Evolutionary conservation across 1,140 invertebrate species (phyloP), one percentile per base, ranked within the genome.

Genomic region (Rhopalosiphum padi): DNA sequence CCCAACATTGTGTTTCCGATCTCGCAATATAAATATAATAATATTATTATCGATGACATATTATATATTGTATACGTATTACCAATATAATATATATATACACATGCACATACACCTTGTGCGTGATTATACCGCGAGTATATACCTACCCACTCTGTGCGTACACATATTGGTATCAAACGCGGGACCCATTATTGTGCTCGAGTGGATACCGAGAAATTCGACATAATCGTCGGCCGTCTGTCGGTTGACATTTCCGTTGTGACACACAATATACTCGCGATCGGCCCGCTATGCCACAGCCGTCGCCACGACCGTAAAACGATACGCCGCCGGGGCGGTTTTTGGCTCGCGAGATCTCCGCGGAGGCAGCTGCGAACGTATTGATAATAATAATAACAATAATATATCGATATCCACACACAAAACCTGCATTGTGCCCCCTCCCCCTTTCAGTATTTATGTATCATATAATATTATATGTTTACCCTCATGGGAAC

Each of bases 161-260:
- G 0, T n/a, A 68, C 11, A 60, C 30, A 30, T 1, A 23, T 60
- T 60, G 25, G 30, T 60, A 60, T 60, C 60, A 68, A 68, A 68
- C 30, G 60, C 15, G 60, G 60, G 30, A 30, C 60, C 60, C 60
- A 68, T 68, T 68, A 68, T 68, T 68, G 90, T 43, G 53, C 37
- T 21, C n/a, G 68, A 46, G 90, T 37, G 91, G 41, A 37, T 91
- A 93, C 91, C 91, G n/a, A 93, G 82, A 93, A 93, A 83, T 93
- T 93, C 91, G 91, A 93, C 91, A 86, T 93, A 93, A 93, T 93
- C 91, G 91, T 82, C 68, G 90, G 60, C 35, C 48, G 90, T 85
- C 60, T 91, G 43, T 91, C 90, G 90, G 91, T 93, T 93, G 91
- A 93, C 91, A 93, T 93, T 93, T 93, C 91, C 91, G 91, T 93